These are phyloP conservation scores for Phalacrocorax brasilianus DNA, from an alignment of 2,113 vertebrate species.

Conservation along the genomic window DNA sequence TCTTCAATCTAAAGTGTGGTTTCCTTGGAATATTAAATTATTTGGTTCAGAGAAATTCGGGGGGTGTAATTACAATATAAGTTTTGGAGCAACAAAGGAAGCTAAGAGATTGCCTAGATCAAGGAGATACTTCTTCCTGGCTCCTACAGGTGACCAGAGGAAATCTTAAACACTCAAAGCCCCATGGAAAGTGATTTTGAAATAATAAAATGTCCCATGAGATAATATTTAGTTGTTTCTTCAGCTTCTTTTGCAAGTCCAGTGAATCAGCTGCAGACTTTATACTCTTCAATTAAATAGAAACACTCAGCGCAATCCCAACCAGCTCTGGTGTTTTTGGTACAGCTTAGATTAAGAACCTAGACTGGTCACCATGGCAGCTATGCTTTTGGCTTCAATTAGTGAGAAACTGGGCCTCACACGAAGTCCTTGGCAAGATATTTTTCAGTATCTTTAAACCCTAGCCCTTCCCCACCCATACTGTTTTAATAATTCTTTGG, in stretches of 20 bases:
- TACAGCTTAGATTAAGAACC: background rate
- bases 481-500: background rate
- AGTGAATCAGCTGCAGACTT: conserved; percentile 13
- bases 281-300: background rate
- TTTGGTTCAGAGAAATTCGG: background rate
- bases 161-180: background rate
- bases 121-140: background rate
- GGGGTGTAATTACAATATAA: background rate
- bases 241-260: conserved; percentile 23
- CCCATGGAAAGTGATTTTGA: background rate
- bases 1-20: background rate
- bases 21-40: background rate
- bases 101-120: background rate
- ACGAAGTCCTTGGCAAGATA: background rate
- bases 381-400: background rate
- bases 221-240: background rate
- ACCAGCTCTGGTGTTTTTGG: background rate
- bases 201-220: background rate
- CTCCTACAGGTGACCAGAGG: background rate
- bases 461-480: background rate
- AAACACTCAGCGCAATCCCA: background rate
- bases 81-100: background rate
- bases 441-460: background rate
- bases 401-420: background rate
- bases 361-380: background rate